Base-by-base conservation (phyloP, 1,140 invertebrate species). In the Drosophila rhopaloa region DNA sequence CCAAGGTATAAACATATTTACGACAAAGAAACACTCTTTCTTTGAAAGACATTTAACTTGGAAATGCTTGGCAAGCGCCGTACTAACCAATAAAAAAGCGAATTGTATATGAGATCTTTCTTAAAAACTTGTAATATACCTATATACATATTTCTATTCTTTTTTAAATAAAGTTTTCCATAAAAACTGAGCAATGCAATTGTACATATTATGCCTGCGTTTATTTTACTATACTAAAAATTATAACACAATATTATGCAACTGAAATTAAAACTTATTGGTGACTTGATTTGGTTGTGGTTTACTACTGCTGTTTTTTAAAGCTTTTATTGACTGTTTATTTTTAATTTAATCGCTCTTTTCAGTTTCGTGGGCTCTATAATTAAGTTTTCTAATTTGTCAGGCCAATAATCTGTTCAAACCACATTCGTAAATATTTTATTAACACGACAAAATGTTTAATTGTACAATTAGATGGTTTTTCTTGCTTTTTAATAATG, bases 401-500 rank as follows among this genome's bases (percentile, higher is more conserved):
- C 76, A 29, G 60, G 68, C 55, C 70, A 79, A 86, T 85, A 85
- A 86, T 82, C 58, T 61, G 70, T 77, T 51, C 60, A 65, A 62
- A 47, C 79, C 84, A 60, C 83, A 88, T 66, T 79, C 54, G 65
- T 88, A 88, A 88, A 88, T 88, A 88, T 88, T 88, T 88, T 79
- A 88, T 88, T 88, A 88, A 83, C 83, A 79, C 63, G 76, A 83
- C 79, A 88, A 88, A 79, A 72, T 86, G 65, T 88, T 88, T 76
- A 86, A 82, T 79, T 79, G 65, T 79, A 67, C 70, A 82, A 82
- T 88, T 88, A 86, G 83, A 88, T 79, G 54, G 67, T 77, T 59
- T 47, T 62, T 61, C 24, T 41, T 41, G 41, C 60, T 51, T 46
- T 59, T 60, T 57, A 37, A 55, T 76, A 44, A 48, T 55, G 14